Evolutionary conservation across 2,113 vertebrate genomes (phyloP), one percentile per base, ranked within the genome.

Genomic region (Camelus dromedarius): DNA sequence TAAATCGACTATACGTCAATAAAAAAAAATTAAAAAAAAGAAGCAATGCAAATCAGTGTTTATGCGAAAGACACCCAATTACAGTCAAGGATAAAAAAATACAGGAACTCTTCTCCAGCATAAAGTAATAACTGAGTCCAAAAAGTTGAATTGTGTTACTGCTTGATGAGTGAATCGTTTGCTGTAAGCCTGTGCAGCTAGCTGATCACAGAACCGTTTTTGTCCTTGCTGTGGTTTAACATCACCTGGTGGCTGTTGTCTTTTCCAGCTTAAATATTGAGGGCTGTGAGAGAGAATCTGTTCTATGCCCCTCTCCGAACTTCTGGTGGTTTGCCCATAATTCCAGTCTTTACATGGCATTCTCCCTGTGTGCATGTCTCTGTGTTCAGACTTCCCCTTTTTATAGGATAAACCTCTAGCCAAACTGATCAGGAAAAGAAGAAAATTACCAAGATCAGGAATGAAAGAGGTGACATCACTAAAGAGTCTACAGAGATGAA

Each of bases 71-170:
- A 73, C n/a, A 88, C 15, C 46, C 35, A 69, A 58, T 91, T 89
- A 70, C 38, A 88, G 76, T 79, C 84, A 89, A 52, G 54, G 46
- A 70, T 86, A 42, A 86, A 77, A 72, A 75, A 92, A 93, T 58
- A 46, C 24, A 86, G 83, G 56, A 60, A 87, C 18, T 60, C 28
- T 8, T 80, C 35, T 24, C 28, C 11, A 83, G 15, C 11, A 70
- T 81, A 93, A 93, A 87, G n/a, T 13, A 52, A 7, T 77, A 79
- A 52, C 26, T 46, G 50, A 88, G 30, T 38, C 32, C 32, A 30
- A 84, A 62, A 30, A 96, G 22, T 18, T 84, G 38, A 80, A 22
- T 75, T 83, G 16, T 38, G 12, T 89, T 93, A 64, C 19, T 35
- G 20, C 32, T 2, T 84, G 19, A 15, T 50, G 79, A 89, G 52